These are phyloP conservation scores for Lophius americanus DNA, from an alignment of 2,797 vertebrate genomes.

Conservation along the genomic window DNA sequence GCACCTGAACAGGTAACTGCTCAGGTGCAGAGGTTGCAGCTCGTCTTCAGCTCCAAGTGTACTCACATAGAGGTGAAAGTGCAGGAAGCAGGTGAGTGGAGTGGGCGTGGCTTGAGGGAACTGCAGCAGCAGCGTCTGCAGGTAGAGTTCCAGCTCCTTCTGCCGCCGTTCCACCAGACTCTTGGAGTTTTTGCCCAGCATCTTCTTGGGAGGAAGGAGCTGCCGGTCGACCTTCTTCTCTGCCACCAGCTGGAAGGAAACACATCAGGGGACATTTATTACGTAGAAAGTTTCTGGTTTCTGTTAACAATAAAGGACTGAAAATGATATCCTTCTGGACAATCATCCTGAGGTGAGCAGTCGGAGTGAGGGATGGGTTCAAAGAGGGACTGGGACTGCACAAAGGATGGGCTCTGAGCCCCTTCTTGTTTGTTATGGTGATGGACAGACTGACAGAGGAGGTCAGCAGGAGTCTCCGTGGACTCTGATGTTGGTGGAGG, in stretches of 20 bases:
- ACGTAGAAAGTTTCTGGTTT: not conserved
- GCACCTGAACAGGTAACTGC: not conserved
- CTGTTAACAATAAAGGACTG: not conserved
- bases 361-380: no score
- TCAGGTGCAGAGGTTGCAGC: not conserved
- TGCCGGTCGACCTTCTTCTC: constrained; percentile 93
- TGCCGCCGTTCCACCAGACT: constrained; percentile 94
- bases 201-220: constrained; percentile 96
- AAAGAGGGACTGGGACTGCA: no score
- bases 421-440: no score
- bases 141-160: constrained; percentile 93
- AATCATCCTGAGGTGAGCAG: no score
- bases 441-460: no score
- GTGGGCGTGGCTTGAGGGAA: constrained; percentile 89
- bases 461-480: no score
- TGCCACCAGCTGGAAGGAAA: constrained; percentile 83
- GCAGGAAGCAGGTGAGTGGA: constrained; percentile 88
- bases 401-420: no score
- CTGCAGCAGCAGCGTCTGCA: constrained; percentile 89
- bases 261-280: not conserved
- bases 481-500: no score
- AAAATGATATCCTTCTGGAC: no score
- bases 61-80: constrained; percentile 97
- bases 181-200: constrained; percentile 97
- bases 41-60: not conserved